These are phyloP conservation scores for Vultur gryphus DNA, from an alignment of 2,797 vertebrate genomes.

Conservation along the genomic window DNA sequence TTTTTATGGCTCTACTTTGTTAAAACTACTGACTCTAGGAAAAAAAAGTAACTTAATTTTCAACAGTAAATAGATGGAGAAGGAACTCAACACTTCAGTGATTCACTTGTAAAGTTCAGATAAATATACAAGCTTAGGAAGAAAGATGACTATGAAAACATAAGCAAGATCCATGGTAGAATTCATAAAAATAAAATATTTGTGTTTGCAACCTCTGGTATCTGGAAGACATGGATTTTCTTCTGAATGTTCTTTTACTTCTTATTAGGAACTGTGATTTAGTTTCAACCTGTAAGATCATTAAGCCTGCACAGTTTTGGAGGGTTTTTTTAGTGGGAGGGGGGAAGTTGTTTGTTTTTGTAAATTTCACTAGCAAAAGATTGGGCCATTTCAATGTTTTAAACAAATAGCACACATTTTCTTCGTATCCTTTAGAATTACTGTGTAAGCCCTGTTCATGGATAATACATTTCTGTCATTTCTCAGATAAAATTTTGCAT, in stretches of 20 bases:
- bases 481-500: neutral
- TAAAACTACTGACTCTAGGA: neutral
- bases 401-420: neutral
- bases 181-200: neutral
- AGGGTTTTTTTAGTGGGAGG: neutral
- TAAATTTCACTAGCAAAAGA: neutral
- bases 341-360: rapidly evolving
- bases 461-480: neutral
- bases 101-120: neutral
- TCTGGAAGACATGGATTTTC: neutral
- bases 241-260: neutral
- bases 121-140: neutral
- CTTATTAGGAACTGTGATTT: neutral
- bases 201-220: neutral
- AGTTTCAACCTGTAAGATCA: neutral
- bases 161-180: neutral
- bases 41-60: neutral
- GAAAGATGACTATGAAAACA: neutral
- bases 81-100: neutral
- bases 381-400: neutral
- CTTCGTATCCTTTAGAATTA: neutral
- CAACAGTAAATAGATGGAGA: neutral
- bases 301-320: neutral
- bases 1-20: neutral
- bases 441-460: neutral